Evolutionary conservation across 2,888 invertebrate genomes (phyloP), one percentile per base, ranked within the genome.

Genomic region (Ormia ochracea): DNA sequence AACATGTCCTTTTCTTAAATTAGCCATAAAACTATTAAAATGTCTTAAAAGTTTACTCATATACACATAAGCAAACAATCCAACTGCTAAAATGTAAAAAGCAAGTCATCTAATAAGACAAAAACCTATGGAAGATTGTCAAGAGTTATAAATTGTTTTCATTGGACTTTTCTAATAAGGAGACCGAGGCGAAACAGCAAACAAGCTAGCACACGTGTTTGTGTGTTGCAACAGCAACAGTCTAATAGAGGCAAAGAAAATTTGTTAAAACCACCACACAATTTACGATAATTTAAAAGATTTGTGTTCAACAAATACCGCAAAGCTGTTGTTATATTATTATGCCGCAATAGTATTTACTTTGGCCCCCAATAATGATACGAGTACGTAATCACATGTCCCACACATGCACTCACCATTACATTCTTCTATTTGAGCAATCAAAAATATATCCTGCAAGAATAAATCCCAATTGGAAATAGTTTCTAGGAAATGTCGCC

Each of bases 201-300:
- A 41, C n/a, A 17, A 10, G 23, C 7, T 6, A 33, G 33, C 50
- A 36, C 41, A 17, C 59, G n/a, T 23, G n/a, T n/a, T n/a, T n/a
- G n/a, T n/a, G n/a, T 45, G 21, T 4, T 56, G 19, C 26, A 66
- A 38, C 38, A 41, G 26, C 52, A 74, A 48, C 63, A 21, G 28
- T 33, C 41, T 31, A 31, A 66, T 19, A n/a, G 14, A 48, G 52
- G 33, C n/a, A 61, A 61, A 45, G 48, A 61, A 65, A 52, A 48
- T 63, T n/a, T 63, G 52, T 43, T 63, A 56, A 76, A 68, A 76
- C 72, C 50, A 76, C 72, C 76, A 63, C 56, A 80, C 72, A 76
- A 76, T 80, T 80, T 80, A 76, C 80, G 80, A 80, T 76, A 80
- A 80, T 80, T 80, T 80, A 66, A 68, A 80, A 80, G 80, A 80